phyloP scores from a whole-genome alignment of 2,888 invertebrate genomes.

The Caenorhabditis sp. region DNA sequence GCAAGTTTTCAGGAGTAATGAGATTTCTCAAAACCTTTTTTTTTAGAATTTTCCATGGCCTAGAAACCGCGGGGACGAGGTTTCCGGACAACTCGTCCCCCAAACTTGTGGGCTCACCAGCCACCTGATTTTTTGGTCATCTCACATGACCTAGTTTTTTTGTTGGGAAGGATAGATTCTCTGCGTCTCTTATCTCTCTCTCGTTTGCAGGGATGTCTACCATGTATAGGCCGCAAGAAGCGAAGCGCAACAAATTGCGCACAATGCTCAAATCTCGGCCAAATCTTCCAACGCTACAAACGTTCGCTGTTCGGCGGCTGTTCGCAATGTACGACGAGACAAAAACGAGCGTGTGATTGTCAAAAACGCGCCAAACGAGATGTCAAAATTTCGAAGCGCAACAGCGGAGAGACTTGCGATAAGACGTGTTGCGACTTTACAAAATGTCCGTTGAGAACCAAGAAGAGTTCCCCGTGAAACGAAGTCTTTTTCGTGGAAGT shows the following conservation, averaged over 20 bases:
- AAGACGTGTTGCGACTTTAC: conserved; percentile 30
- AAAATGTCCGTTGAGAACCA: neutral
- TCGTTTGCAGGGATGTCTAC: conserved; percentile 24
- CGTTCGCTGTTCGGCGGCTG: conserved; percentile 34
- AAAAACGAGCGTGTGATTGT: conserved; percentile 13
- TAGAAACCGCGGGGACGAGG: too few species aligned
- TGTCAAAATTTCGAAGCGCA: neutral
- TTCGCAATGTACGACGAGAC: conserved; percentile 14
- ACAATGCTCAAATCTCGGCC: conserved; percentile 28
- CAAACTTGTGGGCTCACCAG: too few species aligned
- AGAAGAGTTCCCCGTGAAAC: neutral
- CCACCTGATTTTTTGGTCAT: too few species aligned
- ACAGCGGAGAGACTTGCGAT: conserved; percentile 16
- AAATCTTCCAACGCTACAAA: conserved; percentile 29
- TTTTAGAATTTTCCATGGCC: too few species aligned
- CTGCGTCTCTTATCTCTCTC: too few species aligned
- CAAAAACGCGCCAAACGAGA: conserved; percentile 6
- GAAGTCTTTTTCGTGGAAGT: neutral
- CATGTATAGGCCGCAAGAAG: conserved; percentile 32
- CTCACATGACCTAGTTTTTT: too few species aligned
- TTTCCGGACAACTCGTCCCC: too few species aligned
- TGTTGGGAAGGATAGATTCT: too few species aligned
- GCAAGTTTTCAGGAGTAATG: too few species aligned
- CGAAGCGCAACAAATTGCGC: conserved; percentile 25
- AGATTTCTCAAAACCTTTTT: too few species aligned